phyloP scores from a whole-genome alignment of 2,113 vertebrate genomes.

The Sminthopsis crassicaudata region DNA sequence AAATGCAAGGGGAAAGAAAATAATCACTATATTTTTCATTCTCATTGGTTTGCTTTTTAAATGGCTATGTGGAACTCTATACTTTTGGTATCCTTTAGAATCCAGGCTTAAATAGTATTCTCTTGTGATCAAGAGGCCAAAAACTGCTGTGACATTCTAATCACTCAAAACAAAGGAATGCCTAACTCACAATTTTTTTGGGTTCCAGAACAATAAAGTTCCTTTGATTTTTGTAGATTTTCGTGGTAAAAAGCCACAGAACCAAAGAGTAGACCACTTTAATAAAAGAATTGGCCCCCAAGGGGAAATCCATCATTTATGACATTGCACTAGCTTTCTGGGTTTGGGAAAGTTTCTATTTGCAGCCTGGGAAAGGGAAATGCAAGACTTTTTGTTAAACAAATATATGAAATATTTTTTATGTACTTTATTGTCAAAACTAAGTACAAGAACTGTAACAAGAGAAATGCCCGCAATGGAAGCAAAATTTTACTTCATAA shows the following conservation, averaged over 20 bases:
- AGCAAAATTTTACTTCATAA: not conserved
- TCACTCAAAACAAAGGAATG: not conserved
- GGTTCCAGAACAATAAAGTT: not conserved
- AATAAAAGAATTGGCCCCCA: not conserved
- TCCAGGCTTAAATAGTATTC: not conserved
- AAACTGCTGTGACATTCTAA: not conserved
- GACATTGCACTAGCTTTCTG: conserved; percentile 27
- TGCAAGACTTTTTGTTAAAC: not conserved
- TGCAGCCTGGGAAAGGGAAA: not conserved
- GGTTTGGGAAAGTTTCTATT: not conserved
- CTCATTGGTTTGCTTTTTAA: conserved; percentile 23
- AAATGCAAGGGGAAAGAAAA: conserved; percentile 12
- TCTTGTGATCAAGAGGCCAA: conserved; percentile 7
- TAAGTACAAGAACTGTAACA: not conserved
- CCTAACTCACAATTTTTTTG: not conserved
- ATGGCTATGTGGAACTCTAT: not conserved
- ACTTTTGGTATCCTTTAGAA: not conserved
- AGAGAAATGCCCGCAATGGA: accelerated
- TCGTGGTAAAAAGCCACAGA: not conserved
- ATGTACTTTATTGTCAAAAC: not conserved
- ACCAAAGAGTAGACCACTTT: conserved; percentile 3
- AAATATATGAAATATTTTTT: not conserved
- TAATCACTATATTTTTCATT: conserved; percentile 8
- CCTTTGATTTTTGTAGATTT: conserved; percentile 24
- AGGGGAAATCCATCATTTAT: conserved; percentile 29